phyloP scores from a whole-genome alignment of 2,888 invertebrate genomes.

The Pycnomerus fuliginosus region DNA sequence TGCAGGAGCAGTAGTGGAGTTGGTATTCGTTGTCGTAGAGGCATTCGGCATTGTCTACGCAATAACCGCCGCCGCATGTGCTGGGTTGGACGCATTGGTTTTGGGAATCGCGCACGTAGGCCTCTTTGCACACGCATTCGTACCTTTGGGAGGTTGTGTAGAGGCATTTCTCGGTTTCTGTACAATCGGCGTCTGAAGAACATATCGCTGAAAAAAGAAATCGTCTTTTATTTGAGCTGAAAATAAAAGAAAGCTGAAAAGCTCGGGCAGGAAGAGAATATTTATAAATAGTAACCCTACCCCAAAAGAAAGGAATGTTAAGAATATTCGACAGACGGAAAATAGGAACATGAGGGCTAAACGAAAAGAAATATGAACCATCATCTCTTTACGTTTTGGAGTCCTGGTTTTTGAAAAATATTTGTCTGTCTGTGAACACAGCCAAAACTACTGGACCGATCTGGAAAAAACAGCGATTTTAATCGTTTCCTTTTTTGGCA shows the following conservation, averaged over 20 bases:
- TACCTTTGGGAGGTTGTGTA: slow-evolving; percentile 61
- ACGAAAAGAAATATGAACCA: too few relatives aligned
- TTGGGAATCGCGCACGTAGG: slow-evolving; percentile 67
- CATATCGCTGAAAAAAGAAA: slow-evolving; percentile 55
- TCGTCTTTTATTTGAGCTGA: neutral
- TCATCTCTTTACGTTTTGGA: too few relatives aligned
- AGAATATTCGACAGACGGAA: too few relatives aligned
- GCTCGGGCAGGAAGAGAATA: neutral
- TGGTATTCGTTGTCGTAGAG: slow-evolving; percentile 65
- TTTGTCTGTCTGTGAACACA: too few relatives aligned
- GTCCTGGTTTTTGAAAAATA: too few relatives aligned
- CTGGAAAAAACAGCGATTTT: too few relatives aligned
- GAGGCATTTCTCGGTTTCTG: slow-evolving; percentile 71
- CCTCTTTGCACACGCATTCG: slow-evolving; percentile 77
- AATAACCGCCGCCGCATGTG: slow-evolving; percentile 64
- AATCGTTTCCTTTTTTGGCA: too few relatives aligned
- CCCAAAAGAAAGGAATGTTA: too few relatives aligned
- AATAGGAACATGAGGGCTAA: too few relatives aligned
- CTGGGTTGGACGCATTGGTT: slow-evolving; percentile 60
- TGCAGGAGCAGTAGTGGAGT: slow-evolving; percentile 80
- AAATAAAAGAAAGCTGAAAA: neutral
- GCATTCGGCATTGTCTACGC: slow-evolving; percentile 72
- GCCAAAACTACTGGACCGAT: too few relatives aligned
- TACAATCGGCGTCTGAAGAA: slow-evolving; percentile 64
- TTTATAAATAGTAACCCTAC: slow-evolving; percentile 23